Conservation (phyloP, 1,140 invertebrate species). For the roundworm (Caenorhabditis elegans) region DNA sequence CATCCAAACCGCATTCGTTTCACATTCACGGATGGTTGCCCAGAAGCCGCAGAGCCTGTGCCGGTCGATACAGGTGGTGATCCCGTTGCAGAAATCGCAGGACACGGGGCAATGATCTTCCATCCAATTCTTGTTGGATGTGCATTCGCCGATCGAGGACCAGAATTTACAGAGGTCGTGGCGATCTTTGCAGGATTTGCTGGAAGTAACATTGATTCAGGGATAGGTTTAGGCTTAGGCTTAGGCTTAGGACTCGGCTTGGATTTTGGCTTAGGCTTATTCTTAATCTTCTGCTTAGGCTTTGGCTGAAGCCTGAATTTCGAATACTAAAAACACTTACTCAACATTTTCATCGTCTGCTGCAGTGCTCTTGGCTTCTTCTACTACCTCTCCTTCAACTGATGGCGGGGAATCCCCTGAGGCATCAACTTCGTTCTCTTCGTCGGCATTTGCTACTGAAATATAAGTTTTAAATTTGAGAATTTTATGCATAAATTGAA, state of each 20-base stretch:
- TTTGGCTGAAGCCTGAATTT: too few species aligned
- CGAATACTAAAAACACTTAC: not conserved
- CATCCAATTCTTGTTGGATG: slow-evolving; percentile 64
- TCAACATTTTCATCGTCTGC: not conserved
- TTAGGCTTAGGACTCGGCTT: too few species aligned
- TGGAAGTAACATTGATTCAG: not conserved
- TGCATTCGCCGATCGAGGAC: slow-evolving; percentile 62
- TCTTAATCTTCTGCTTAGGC: too few species aligned
- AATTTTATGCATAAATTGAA: too few species aligned
- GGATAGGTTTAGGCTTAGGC: too few species aligned
- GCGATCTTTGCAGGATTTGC: slow-evolving; percentile 50
- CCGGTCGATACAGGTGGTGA: slow-evolving; percentile 59
- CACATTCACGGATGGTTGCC: slow-evolving; percentile 62
- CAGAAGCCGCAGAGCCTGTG: slow-evolving; percentile 63
- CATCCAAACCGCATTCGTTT: slow-evolving; percentile 66
- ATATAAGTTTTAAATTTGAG: not conserved
- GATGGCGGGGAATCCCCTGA: not conserved
- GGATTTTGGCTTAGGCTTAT: too few species aligned
- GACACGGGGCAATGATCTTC: slow-evolving; percentile 58
- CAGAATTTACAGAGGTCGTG: slow-evolving; percentile 66
- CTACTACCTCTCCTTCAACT: not conserved
- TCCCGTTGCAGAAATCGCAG: slow-evolving; percentile 63
- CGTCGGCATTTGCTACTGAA: not conserved
- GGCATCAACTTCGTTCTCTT: not conserved
- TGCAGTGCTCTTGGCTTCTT: not conserved